phyloP scores from a whole-genome alignment of 2,888 invertebrate genomes.

The Oxyscelio sp. region DNA sequence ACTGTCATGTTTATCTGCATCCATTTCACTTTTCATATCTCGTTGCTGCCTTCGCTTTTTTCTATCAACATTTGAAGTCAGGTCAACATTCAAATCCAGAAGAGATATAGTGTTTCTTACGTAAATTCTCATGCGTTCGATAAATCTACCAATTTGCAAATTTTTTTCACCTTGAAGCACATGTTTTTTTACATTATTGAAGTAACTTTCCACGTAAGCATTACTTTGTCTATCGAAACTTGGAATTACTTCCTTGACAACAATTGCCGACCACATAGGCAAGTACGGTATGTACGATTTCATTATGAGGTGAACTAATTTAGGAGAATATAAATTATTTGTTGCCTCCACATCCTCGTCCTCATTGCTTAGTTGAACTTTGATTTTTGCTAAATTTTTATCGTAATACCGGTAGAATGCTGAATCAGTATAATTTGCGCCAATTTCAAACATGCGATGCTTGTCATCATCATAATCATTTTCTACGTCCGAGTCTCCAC shows the following conservation, averaged over 20 bases:
- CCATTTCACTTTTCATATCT: neutral
- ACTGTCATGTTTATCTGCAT: neutral
- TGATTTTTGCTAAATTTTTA: neutral
- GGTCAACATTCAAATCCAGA: slow-evolving; percentile 9
- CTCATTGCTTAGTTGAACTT: neutral
- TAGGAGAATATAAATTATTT: slow-evolving; percentile 13
- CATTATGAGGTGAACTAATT: slow-evolving; percentile 15
- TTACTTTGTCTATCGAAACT: slow-evolving; percentile 26
- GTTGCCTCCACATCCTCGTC: neutral
- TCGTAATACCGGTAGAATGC: slow-evolving; percentile 1
- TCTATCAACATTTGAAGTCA: neutral
- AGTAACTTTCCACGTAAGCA: slow-evolving; percentile 28
- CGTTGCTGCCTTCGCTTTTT: neutral
- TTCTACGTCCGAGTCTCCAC: neutral
- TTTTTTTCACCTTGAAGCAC: neutral
- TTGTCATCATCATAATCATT: neutral
- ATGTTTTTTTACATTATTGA: slow-evolving; percentile 22
- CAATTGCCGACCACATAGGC: slow-evolving; percentile 22
- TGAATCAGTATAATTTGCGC: neutral
- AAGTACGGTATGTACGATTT: slow-evolving; percentile 32
- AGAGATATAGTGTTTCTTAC: neutral
- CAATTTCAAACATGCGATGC: no score
- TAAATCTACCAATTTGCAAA: neutral
- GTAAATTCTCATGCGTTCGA: neutral
- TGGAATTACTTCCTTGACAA: neutral